Conservation (phyloP, 2,888 invertebrate species). For the Cotesia congregata region DNA sequence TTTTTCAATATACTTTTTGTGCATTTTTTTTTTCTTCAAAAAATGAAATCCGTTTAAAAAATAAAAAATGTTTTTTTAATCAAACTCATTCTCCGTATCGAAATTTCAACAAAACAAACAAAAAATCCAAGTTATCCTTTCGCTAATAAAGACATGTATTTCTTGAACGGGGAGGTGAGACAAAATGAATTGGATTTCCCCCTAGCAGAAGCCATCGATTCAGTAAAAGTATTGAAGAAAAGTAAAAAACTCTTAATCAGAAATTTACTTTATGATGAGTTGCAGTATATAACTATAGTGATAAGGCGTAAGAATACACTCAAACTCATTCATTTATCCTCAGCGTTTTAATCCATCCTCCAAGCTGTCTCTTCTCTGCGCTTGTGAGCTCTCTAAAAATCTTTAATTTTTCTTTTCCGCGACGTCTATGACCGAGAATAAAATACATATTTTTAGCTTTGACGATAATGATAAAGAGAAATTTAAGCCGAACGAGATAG, state of each 20-base stretch:
- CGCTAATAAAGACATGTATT: not conserved
- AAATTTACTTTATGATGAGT: constrained; percentile 7
- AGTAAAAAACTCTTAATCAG: constrained; percentile 29
- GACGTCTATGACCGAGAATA: constrained; percentile 11
- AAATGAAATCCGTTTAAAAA: no score
- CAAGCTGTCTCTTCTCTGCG: not conserved
- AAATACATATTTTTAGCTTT: constrained; percentile 35
- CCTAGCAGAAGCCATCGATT: not conserved
- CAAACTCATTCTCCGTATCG: no score
- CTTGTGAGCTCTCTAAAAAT: not conserved
- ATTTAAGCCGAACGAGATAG: not conserved
- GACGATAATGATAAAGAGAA: constrained; percentile 6
- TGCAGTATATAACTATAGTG: no score
- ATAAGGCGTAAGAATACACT: not conserved
- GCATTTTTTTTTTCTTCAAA: no score
- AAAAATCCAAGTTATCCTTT: no score
- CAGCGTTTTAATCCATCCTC: constrained; percentile 32
- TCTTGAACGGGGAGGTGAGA: not conserved
- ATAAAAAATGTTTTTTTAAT: no score
- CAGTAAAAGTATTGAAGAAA: constrained; percentile 21
- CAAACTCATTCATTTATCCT: constrained; percentile 29
- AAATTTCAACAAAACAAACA: no score
- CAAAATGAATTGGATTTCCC: constrained; percentile 18
- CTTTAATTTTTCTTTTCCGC: constrained; percentile 19
- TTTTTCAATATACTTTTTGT: no score